Conservation (phyloP, 1,140 invertebrate genomes). For the Zeugodacus cucurbitae region DNA sequence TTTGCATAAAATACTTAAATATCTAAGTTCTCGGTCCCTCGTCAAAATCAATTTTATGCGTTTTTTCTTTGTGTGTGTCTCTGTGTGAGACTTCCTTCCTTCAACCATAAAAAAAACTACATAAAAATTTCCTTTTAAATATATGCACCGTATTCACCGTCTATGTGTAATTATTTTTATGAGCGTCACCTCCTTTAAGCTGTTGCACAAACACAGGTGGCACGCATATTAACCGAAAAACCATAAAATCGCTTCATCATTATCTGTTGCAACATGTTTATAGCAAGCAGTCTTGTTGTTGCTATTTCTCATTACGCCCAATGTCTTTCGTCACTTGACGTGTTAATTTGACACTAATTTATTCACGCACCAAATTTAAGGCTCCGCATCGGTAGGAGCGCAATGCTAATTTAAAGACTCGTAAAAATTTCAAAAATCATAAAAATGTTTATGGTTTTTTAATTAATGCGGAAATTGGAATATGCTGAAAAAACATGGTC, state of each 20-base stretch:
- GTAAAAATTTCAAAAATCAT: slow-evolving; percentile 12
- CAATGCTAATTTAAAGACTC: not conserved
- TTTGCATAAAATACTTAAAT: slow-evolving; percentile 53
- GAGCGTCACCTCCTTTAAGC: slow-evolving; percentile 32
- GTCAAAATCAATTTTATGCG: not conserved
- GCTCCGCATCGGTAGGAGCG: not conserved
- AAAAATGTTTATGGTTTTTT: slow-evolving; percentile 34
- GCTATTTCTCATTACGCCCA: not conserved
- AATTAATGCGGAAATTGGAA: slow-evolving; percentile 13
- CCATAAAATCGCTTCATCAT: slow-evolving; percentile 33
- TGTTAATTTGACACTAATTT: slow-evolving; percentile 41
- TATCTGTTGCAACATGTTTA: not conserved
- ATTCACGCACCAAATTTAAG: slow-evolving; percentile 10
- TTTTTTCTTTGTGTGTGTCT: not conserved
- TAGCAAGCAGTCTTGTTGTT: not conserved
- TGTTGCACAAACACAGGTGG: slow-evolving; percentile 38
- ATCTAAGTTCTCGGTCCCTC: not conserved
- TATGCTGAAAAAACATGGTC: not conserved
- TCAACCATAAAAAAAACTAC: not conserved
- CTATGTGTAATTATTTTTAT: slow-evolving; percentile 25
- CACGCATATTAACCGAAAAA: not conserved
- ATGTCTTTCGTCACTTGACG: slow-evolving; percentile 16
- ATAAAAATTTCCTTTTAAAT: not conserved
- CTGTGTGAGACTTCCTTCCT: not conserved
- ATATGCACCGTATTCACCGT: slow-evolving; percentile 17